phyloP scores from a whole-genome alignment of 2,113 vertebrate genomes.

The Cheilinus undulatus region DNA sequence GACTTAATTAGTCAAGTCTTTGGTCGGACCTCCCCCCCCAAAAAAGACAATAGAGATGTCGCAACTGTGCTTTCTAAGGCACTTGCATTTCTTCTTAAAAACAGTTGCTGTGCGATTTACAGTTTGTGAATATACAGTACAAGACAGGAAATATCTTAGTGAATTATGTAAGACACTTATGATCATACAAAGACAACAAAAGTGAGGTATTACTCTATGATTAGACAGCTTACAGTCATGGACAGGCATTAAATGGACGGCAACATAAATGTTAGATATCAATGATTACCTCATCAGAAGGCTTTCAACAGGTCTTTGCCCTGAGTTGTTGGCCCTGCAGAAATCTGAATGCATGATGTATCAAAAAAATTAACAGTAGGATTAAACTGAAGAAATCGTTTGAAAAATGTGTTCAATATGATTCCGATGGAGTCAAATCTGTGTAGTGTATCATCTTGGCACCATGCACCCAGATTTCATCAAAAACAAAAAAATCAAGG shows the following conservation, averaged over 20 bases:
- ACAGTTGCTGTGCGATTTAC: slow-evolving; percentile 44
- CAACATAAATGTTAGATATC: slow-evolving; percentile 9
- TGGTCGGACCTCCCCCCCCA: slow-evolving; percentile 38
- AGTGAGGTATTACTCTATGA: slow-evolving; percentile 52
- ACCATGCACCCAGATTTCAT: slow-evolving; percentile 44
- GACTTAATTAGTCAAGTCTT: slow-evolving; percentile 29
- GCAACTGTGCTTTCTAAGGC: slow-evolving; percentile 67
- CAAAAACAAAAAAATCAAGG: not conserved
- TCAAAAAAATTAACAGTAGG: too few species aligned
- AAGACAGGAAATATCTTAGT: slow-evolving; percentile 35
- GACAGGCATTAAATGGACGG: slow-evolving; percentile 44
- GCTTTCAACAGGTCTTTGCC: slow-evolving; percentile 9
- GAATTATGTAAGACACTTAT: slow-evolving; percentile 48
- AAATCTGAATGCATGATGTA: slow-evolving; percentile 26
- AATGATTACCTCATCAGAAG: slow-evolving; percentile 20
- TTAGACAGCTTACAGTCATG: slow-evolving; percentile 16
- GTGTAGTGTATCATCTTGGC: not conserved
- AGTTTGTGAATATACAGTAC: slow-evolving; percentile 56
- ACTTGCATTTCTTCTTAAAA: slow-evolving; percentile 68
- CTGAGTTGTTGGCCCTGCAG: not conserved
- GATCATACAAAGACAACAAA: slow-evolving; percentile 30
- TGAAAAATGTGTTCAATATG: not conserved
- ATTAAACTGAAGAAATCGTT: too few species aligned
- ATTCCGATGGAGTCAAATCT: not conserved
- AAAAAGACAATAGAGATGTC: slow-evolving; percentile 9